Evolutionary conservation across 2,113 vertebrate genomes (phyloP), one percentile per base, ranked within the genome.

Genomic region (Nycticebus coucang): DNA sequence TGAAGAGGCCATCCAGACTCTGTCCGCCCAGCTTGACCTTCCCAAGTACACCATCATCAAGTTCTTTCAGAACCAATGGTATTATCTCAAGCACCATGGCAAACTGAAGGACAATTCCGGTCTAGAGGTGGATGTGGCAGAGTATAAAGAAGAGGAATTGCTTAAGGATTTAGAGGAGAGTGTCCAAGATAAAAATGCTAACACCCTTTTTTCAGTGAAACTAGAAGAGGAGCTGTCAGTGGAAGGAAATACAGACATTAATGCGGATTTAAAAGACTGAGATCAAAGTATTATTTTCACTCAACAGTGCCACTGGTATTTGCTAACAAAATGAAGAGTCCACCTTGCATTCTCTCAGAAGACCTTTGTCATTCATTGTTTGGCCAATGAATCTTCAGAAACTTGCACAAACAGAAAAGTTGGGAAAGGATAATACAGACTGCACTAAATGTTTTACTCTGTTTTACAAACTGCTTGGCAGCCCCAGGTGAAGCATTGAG

Each of bases 51-150:
- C 99, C 98, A 99, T 99, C 98, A 99, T 99, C 98, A 99, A 99
- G 98, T 99, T 99, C 99, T 99, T 99, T 99, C 99, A 99, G 99
- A 99, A 99, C 98, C 99, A 99, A 98, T 99, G 99, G 88, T 99
- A 99, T 92, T 99, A 99, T 98, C 98, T 99, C 97, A 99, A 99
- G 96, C 99, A 99, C 97, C 99, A 99, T 0, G 98, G 99, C 97
- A 99, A 99, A 95, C 99, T 99, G 98, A 99, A 99, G 98, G 99
- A 99, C 98, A 98, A 99, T 98, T 98, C 98, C 5, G 98, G 98
- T 68, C 97, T 99, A 62, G 99, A 99, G 97, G 99, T 99, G 96
- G 99, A 99, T 96, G 98, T 99, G 98, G 99, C 99, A 57, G 99
- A 99, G 87, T 99, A 99, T 97, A 99, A 99, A 94, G 99, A 99